Evolutionary conservation across 2,888 invertebrate species (phyloP), one percentile per base, ranked within the genome.

Genomic region (Entomobrya multifasciata): DNA sequence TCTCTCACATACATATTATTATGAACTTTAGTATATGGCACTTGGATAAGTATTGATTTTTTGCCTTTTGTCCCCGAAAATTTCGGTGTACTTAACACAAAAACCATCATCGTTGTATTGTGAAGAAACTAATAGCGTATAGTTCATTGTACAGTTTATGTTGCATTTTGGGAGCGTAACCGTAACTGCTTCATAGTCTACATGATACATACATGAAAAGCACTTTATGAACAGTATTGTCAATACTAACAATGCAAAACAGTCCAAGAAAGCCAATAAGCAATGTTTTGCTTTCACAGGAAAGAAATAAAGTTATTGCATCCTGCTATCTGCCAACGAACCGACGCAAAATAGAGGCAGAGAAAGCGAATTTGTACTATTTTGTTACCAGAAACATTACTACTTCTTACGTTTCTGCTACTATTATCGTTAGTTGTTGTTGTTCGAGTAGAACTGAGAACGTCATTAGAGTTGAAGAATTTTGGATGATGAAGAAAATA

Each of bases 251-350:
- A 25, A 72, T n/a, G 22, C 41, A 72, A 72, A 27, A 25, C 27
- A 15, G 49, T 72, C 11, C 22, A 41, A 65, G 65, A 41, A 65
- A 65, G 47, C 49, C 49, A 49, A 72, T 72, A 62, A 47, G 47
- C 41, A 82, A 62, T 62, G 74, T 47, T 70, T n/a, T n/a, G n/a
- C n/a, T n/a, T 85, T 70, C 47, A 70, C 70, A 72, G 85, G 85
- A 85, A 80, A 80, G 80, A 62, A 86, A 86, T 80, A 80, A 80
- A 86, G 86, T 86, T 86, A 80, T 86, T 86, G 65, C 86, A 86
- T 86, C 86, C 86, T 86, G 70, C 76, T 27, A 72, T 77, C 74
- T 76, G 65, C 80, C 80, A 76, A 77, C 83, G n/a, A 49, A 55
- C 36, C 20, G 17, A 41, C 49, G 85, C n/a, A n/a, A n/a, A n/a